Conservation (phyloP, 2,113 vertebrate genomes). For the Phrynosoma blainvillii region DNA sequence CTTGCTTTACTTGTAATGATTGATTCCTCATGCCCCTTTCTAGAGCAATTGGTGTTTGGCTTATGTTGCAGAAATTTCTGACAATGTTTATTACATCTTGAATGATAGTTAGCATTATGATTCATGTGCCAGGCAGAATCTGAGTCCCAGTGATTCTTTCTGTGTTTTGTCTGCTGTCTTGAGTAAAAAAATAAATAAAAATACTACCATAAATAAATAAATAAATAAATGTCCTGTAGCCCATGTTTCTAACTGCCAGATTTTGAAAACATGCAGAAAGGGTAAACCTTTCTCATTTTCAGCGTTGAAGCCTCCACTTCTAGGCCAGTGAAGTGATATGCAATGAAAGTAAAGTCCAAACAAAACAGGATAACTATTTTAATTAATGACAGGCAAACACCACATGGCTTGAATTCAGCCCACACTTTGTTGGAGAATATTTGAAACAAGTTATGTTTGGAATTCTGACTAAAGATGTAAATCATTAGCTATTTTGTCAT, state of each 20-base stretch:
- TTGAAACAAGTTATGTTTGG: neutral
- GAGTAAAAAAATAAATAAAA: no score
- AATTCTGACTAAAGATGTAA: neutral
- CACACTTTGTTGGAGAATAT: neutral
- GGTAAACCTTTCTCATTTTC: neutral
- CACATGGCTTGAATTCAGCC: neutral
- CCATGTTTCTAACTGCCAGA: neutral
- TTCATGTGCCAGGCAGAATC: no score
- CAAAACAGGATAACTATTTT: neutral
- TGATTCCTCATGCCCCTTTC: no score
- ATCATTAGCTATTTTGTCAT: neutral
- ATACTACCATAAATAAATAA: no score
- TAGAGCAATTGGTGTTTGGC: no score
- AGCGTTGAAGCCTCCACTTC: neutral
- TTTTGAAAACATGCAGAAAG: neutral
- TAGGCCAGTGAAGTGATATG: neutral
- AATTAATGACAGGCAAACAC: neutral
- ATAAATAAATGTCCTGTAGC: neutral
- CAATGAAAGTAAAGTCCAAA: neutral
- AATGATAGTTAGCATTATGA: no score
- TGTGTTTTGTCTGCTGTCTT: no score
- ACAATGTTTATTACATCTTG: no score
- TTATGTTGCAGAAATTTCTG: no score
- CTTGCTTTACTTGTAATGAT: no score
- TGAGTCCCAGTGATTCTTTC: no score